A percentile compares a stretch with the other conserved stretches of the same genome.
Evolutionary conservation across 2,113 vertebrate species (phyloP).

Genomic region (Chlamydotis undulata): DNA sequence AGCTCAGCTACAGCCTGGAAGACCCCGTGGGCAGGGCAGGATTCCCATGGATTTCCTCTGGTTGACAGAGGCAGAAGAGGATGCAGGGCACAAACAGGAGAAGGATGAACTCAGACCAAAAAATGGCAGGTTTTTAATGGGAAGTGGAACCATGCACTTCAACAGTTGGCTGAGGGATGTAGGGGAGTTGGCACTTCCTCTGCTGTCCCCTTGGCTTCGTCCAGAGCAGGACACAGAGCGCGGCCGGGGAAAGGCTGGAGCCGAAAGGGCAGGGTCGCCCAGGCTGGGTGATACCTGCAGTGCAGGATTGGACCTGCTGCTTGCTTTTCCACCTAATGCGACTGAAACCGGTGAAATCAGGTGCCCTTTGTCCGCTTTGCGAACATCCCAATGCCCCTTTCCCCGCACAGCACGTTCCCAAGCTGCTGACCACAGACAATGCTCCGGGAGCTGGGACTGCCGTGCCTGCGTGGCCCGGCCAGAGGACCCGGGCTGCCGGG

Average conservation of each 20-base stretch:
- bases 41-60: background rate
- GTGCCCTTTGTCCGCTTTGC: background rate
- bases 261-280: rapidly evolving
- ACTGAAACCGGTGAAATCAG: background rate
- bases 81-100: background rate
- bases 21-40: background rate
- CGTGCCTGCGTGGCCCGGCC: background rate
- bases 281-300: background rate
- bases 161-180: background rate
- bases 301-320: background rate
- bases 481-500: rapidly evolving
- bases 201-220: background rate
- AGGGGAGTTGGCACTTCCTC: rapidly evolving
- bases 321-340: background rate
- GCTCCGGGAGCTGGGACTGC: background rate
- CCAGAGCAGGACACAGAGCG: background rate
- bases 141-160: rapidly evolving
- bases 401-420: rapidly evolving
- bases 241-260: background rate
- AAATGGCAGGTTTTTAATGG: background rate
- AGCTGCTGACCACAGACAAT: rapidly evolving
- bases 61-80: background rate
- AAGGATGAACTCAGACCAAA: background rate
- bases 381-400: background rate
- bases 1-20: background rate